These are phyloP conservation scores for Monomorium pharaonis DNA, from an alignment of 1,140 invertebrate species.

Conservation along the genomic window DNA sequence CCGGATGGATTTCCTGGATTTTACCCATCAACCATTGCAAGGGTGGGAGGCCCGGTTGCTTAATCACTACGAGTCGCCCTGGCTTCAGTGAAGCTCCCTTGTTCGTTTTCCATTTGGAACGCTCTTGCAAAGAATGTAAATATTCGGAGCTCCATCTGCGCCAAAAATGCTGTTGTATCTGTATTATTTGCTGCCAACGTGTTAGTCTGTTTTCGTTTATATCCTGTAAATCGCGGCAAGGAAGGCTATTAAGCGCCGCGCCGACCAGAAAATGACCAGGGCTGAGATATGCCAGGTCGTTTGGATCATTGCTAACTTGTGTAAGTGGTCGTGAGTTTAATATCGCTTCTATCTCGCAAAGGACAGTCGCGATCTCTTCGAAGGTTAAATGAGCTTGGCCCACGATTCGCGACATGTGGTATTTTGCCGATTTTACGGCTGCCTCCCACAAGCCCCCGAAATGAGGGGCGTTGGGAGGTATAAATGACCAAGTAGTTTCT, in stretches of 20 bases:
- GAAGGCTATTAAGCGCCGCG: conserved; percentile 41
- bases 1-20: no score
- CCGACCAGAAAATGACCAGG: conserved; percentile 75
- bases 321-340: conserved; percentile 71
- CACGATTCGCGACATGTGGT: conserved; percentile 66
- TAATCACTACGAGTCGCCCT: background rate
- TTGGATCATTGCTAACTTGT: conserved; percentile 39
- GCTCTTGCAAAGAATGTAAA: conserved; percentile 67
- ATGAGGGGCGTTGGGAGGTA: conserved; percentile 71
- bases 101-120: conserved; percentile 68
- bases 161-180: conserved; percentile 77
- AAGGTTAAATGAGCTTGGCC: conserved; percentile 43
- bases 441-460: conserved; percentile 66
- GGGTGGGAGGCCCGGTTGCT: no score
- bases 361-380: conserved; percentile 65
- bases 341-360: conserved; percentile 67
- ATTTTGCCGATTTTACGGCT: conserved; percentile 70
- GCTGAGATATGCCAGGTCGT: conserved; percentile 60
- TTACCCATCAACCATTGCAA: no score
- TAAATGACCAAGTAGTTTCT: conserved; percentile 71
- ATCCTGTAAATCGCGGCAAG: background rate
- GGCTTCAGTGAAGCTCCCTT: background rate
- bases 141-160: conserved; percentile 78
- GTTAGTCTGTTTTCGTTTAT: conserved; percentile 5
- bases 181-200: conserved; percentile 62